phyloP scores from a whole-genome alignment of 2,888 invertebrate species.

The Synanthedon tipuliformis region DNA sequence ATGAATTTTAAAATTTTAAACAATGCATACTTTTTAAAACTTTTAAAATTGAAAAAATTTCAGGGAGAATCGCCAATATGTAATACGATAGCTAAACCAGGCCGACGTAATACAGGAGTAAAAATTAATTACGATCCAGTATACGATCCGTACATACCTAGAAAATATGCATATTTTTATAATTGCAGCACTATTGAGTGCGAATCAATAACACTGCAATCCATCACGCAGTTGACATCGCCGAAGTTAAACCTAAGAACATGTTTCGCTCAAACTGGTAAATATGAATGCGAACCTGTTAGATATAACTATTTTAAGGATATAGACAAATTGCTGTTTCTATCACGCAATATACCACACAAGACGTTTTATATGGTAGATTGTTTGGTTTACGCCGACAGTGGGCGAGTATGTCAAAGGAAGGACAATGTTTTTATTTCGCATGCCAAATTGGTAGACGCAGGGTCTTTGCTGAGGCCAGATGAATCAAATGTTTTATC shows the following conservation, averaged over 20 bases:
- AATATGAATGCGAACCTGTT: constrained; percentile 35
- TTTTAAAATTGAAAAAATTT: constrained; percentile 15
- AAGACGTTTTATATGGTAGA: constrained; percentile 48
- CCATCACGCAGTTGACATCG: constrained; percentile 35
- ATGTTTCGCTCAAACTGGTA: constrained; percentile 25
- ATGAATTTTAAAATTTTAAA: too few relatives aligned
- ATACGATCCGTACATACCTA: constrained; percentile 53
- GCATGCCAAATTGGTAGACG: constrained; percentile 37
- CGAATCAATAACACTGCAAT: constrained; percentile 22
- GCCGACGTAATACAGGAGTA: constrained; percentile 17
- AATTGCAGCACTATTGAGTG: constrained; percentile 38
- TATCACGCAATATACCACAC: constrained; percentile 29
- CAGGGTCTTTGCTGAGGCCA: constrained; percentile 39
- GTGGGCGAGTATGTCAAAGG: constrained; percentile 45
- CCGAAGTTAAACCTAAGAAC: constrained; percentile 26
- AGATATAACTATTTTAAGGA: constrained; percentile 45
- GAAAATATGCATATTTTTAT: constrained; percentile 28
- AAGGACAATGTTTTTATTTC: constrained; percentile 27
- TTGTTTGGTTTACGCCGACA: constrained; percentile 46
- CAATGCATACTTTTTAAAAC: neutral
- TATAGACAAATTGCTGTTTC: constrained; percentile 44
- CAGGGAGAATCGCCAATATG: constrained; percentile 37
- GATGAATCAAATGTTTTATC: constrained; percentile 37
- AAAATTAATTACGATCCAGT: constrained; percentile 24
- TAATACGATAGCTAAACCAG: constrained; percentile 15